Base-by-base conservation (phyloP, 1,140 invertebrate genomes). In the Matsumurasca onukii region DNA sequence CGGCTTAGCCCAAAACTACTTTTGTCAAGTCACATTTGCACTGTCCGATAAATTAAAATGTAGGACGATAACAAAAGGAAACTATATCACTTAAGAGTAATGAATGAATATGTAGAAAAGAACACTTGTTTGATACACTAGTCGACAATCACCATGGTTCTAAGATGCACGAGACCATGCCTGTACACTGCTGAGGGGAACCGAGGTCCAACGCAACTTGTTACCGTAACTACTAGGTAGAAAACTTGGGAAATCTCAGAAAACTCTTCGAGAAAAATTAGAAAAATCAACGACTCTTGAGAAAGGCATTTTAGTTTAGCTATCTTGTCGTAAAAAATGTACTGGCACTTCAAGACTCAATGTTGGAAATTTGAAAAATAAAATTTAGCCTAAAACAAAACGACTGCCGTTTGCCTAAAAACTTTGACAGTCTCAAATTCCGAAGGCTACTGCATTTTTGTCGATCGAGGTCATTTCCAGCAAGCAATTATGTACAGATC, bases 61-160 rank as follows among this genome's bases (percentile, higher is more conserved):
- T 27, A 27, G 13, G 24, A 59, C 55, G 55, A 59, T 59, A 59
- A 59, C 55, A 59, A 59, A 59, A 52, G 3, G 15, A 12, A 13
- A 59, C 3, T 59, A 59, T 27, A 59, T 22, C 55, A 59, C 55
- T 65, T 65, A 65, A 34, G 27, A 65, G 39, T 65, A 48, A 65
- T 39, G n/a, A 45, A 45, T 48, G 62, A 65, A 65, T 65, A 65
- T 65, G 62, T 65, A 65, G 48, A 65, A 65, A 65, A 65, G 62
- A 65, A 65, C 62, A 65, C 62, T 65, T 45, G 31, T 65, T 27
- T 48, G n/a, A 65, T 65, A 65, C 34, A 65, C 62, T 24, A 34
- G 55, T 27, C 62, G n/a, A 65, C 62, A 34, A 31, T 48, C 20
- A 65, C 62, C 31, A 20, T 48, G 34, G 15, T 31, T 65, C 24